Evolutionary conservation across 2,113 vertebrate species (phyloP).

Genomic region (Mus spicilegus): DNA sequence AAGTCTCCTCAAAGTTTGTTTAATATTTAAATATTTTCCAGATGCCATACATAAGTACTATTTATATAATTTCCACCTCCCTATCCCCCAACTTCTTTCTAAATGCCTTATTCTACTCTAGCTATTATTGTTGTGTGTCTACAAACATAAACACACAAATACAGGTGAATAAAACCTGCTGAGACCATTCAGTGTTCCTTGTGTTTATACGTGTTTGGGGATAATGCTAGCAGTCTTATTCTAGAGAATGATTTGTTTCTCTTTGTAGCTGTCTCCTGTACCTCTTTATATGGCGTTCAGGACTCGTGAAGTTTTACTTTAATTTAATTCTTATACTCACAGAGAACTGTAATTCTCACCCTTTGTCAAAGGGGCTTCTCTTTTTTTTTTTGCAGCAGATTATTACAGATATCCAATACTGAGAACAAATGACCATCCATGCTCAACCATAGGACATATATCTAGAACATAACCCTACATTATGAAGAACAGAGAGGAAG

Average conservation of each 20-base stretch:
- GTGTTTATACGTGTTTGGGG: too few species aligned
- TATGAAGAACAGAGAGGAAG: background rate
- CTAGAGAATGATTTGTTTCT: background rate
- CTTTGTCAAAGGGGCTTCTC: background rate
- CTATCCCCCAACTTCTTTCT: background rate
- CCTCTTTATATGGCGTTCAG: background rate
- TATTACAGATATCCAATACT: background rate
- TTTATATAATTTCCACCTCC: background rate
- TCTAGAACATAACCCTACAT: background rate
- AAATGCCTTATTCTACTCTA: background rate
- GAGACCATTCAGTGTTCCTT: background rate
- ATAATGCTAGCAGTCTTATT: background rate
- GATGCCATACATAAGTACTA: background rate
- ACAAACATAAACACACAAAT: background rate
- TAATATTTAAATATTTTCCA: background rate
- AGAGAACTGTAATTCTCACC: background rate
- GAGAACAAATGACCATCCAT: background rate
- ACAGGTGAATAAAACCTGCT: background rate
- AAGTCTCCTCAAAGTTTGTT: background rate
- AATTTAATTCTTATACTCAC: background rate
- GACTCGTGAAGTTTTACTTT: background rate
- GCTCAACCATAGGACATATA: background rate
- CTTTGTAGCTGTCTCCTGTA: background rate
- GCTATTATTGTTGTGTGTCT: background rate
- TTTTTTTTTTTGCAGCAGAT: background rate